These are phyloP conservation scores for Labeo catla DNA, from an alignment of 2,113 vertebrate genomes.

Conservation along the genomic window DNA sequence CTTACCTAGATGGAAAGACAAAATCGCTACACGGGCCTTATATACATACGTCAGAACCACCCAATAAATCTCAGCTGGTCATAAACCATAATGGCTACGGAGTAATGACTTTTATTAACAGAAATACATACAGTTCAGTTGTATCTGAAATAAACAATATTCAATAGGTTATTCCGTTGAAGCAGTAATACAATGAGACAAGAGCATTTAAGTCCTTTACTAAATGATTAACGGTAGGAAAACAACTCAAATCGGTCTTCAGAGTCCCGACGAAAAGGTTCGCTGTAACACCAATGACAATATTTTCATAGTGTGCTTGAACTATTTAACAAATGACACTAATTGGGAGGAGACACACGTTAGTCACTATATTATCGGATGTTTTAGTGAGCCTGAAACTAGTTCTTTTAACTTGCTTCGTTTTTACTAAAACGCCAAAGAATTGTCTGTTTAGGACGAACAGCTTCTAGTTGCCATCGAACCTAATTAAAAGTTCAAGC, in stretches of 20 bases:
- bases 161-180: conserved; percentile 61
- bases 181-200: conserved; percentile 65
- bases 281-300: conserved; percentile 61
- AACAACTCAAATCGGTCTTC: conserved; percentile 46
- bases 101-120: conserved; percentile 65
- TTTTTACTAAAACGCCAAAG: conserved; percentile 43
- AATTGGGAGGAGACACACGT: conserved; percentile 56
- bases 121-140: conserved; percentile 68
- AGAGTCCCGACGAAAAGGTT: conserved; percentile 43
- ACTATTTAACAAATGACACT: conserved; percentile 60
- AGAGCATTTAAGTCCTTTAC: conserved; percentile 56
- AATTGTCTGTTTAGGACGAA: conserved; percentile 20
- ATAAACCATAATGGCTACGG: conserved; percentile 62
- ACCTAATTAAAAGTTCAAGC: conserved; percentile 44
- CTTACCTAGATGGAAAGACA: conserved; percentile 23
- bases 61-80: conserved; percentile 56
- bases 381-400: conserved; percentile 54
- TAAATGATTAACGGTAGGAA: conserved; percentile 54
- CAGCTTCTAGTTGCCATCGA: conserved; percentile 47
- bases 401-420: conserved; percentile 51
- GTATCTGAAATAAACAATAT: conserved; percentile 65
- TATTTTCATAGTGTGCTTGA: conserved; percentile 49
- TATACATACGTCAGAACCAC: conserved; percentile 25
- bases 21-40: conserved; percentile 37
- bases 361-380: conserved; percentile 56